Evolutionary conservation across 2,888 invertebrate genomes (phyloP).

Genomic region (Smittia aterrima): DNA sequence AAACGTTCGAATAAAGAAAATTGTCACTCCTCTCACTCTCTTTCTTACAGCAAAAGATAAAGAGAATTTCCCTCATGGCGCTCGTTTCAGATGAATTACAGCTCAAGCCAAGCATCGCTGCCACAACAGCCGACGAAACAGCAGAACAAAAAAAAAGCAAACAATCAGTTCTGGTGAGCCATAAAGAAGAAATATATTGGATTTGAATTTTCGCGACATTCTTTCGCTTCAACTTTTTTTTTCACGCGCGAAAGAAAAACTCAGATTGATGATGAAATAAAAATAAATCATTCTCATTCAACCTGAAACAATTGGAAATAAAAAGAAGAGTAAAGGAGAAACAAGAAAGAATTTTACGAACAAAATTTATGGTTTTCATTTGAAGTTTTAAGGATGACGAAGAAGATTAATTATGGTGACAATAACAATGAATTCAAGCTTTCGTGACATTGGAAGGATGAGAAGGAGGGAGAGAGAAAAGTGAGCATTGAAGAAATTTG

Average conservation of each 20-base stretch:
- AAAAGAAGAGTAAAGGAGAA: neutral
- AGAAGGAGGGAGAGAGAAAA: neutral
- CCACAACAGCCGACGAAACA: neutral
- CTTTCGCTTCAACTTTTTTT: neutral
- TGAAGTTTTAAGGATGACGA: neutral
- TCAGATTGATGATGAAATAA: conserved; percentile 14
- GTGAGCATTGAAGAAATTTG: neutral
- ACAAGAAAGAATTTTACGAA: neutral
- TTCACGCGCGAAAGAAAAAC: neutral
- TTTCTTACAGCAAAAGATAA: neutral
- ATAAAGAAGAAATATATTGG: conserved; percentile 29
- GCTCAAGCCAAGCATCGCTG: neutral
- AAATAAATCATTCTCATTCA: conserved; percentile 20
- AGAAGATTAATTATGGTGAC: conserved; percentile 11
- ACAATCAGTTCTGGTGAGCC: conserved; percentile 35
- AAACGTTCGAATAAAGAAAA: neutral
- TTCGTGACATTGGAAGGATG: no score
- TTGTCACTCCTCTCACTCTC: neutral
- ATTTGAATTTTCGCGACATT: conserved; percentile 17
- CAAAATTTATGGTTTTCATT: neutral
- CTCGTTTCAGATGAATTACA: conserved; percentile 2
- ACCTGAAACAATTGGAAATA: conserved; percentile 6
- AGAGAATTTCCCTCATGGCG: conserved; percentile 3
- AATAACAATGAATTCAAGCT: neutral
- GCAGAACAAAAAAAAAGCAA: neutral